Evolutionary conservation across 2,797 vertebrate species (phyloP), one percentile per base, ranked within the genome.

Genomic region (Okamejei kenojei): DNA sequence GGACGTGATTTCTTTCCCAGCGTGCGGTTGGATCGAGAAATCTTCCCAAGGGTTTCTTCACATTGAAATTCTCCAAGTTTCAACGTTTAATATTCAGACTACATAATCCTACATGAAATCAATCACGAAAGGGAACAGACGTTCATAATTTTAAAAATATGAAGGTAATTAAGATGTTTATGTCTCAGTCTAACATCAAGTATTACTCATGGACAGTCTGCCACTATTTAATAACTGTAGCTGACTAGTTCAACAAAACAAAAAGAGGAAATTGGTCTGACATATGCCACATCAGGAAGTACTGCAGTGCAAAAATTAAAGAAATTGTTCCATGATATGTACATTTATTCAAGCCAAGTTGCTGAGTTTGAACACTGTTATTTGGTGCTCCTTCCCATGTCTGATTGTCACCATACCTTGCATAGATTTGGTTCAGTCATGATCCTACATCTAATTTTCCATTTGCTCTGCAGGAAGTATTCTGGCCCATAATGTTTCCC

Each of bases 91-190:
- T 65, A 65, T 86, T 65, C 84, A 88, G 61, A 29, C 7, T 88
- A n/a, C 61, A 9, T 29, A 88, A 65, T 88, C 61, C 15, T 9
- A 88, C 13, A 65, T 88, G 84, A 88, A 88, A 88, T 88, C 84
- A 88, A 65, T 65, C 54, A 65, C 32, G 84, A 7, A 23, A 65
- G 84, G 29, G 65, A 88, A 65, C 13, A n/a, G 84, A 32, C 7
- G 32, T 88, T 63, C 84, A 32, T 65, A 88, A 88, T 88, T 63
- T 65, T 32, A 88, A 88, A 88, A 65, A 86, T 32, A 88, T 88
- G 84, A 88, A 88, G 54, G 84, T 65, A 65, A 19, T 17, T 65
- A 17, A 26, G 6, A 65, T 88, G 61, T 65, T 88, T 88, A 65
- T 61, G 6, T 86, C n/a, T 86, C 15, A 45, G 6, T 88, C 15